Evolutionary conservation across 1,140 invertebrate genomes (phyloP), one percentile per base, ranked within the genome.

Genomic region (Neodiprion fabricii): DNA sequence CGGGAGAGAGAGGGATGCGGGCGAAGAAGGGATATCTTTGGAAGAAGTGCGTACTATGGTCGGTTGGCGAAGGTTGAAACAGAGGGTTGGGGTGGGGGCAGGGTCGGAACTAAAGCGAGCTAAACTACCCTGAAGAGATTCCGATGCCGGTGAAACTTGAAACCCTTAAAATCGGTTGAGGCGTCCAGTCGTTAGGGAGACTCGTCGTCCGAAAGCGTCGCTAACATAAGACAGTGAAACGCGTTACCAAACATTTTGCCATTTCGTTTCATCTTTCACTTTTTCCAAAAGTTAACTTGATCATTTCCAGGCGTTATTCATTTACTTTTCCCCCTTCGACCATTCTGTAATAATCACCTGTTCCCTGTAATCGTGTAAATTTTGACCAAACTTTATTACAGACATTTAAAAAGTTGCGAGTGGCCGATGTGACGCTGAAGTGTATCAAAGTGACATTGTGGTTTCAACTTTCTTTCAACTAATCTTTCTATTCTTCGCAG

Each of bases 51-150:
- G 75, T 74, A 76, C 75, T 61, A 17, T 17, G 53, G 53, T 17
- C 53, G 53, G 53, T 74, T 78, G 75, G 72, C 76, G 66, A 69
- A 73, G 72, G 69, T 74, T 61, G 76, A 78, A 78, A 75, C 75
- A 73, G 69, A 77, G 78, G 72, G 72, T 11, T 74, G 21, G 21
- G 50, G 1, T 3, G 61, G 67, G 65, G 40, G 11, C n/a, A 14
- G 53, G 53, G 53, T 61, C n/a, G 53, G 53, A 61, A 61, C 53
- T 61, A 9, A 61, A 61, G 11, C 53, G n/a, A 61, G 53, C 53
- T 61, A 74, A 75, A 78, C 72, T 74, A 71, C 76, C 74, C 76
- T 67, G 75, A 72, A 73, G 71, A 71, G 67, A 61, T 61, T 61
- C 53, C 53, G n/a, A 61, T 61, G 53, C 53, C 53, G n/a, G 53